A percentile compares a stretch with the other conserved stretches of the same genome.
Conservation (phyloP, 2,797 vertebrate species). For the Lutjanus campechanus region DNA sequence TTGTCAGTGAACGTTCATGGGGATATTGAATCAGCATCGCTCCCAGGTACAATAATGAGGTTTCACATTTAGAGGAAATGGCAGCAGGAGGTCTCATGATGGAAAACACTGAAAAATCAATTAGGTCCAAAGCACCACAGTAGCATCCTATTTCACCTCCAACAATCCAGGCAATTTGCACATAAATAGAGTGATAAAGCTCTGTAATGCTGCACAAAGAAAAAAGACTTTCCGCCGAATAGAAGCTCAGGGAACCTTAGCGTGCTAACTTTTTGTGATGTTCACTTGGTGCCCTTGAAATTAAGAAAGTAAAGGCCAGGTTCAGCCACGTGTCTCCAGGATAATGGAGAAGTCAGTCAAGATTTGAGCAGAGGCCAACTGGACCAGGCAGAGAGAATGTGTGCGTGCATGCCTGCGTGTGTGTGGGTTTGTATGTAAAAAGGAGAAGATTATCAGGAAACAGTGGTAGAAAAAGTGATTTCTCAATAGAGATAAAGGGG, state of each 20-base stretch:
- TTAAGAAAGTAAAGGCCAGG: constrained; percentile 13
- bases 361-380: background rate
- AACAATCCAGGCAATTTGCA: constrained; percentile 56
- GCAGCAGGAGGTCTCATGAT: constrained; percentile 42
- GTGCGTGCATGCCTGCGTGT: background rate
- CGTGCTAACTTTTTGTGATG: background rate
- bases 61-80: constrained; percentile 41
- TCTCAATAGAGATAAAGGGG: background rate
- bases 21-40: constrained; percentile 32
- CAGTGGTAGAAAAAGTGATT: background rate
- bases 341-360: constrained; percentile 27
- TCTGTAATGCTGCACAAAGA: constrained; percentile 14
- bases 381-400: background rate
- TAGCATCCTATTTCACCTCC: constrained; percentile 39
- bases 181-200: constrained; percentile 52
- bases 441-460: background rate
- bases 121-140: constrained; percentile 38
- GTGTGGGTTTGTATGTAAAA: background rate
- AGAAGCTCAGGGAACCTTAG: constrained; percentile 13
- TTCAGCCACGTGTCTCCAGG: constrained; percentile 2
- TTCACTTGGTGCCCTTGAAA: constrained; percentile 25
- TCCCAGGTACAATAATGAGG: constrained; percentile 55
- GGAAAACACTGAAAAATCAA: constrained; percentile 63
- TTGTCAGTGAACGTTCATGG: constrained; percentile 7
- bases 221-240: constrained; percentile 20